phyloP scores from a whole-genome alignment of 1,140 invertebrate genomes.

The Drosophila baimaii region DNA sequence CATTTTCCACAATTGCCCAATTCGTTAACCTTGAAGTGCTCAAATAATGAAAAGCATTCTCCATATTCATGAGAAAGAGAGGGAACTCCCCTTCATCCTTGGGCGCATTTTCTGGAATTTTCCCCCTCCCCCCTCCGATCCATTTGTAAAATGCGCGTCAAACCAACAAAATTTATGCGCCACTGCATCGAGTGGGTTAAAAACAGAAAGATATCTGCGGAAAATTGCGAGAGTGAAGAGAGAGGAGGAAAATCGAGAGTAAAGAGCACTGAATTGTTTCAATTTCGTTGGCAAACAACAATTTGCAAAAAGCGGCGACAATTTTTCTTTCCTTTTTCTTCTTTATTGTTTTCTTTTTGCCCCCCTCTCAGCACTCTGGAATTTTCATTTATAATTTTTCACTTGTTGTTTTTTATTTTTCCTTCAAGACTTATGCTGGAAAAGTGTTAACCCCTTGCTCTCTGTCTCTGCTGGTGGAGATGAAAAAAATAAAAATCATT shows the following conservation, averaged over 20 bases:
- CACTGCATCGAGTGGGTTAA: slow-evolving; percentile 57
- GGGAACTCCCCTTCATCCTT: not conserved
- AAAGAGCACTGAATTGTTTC: slow-evolving; percentile 66
- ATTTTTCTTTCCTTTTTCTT: slow-evolving; percentile 31
- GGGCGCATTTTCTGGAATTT: not conserved
- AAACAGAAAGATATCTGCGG: not conserved
- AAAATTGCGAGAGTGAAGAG: slow-evolving; percentile 10
- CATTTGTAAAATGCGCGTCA: slow-evolving; percentile 39
- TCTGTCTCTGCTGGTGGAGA: slow-evolving; percentile 3
- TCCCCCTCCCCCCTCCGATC: not conserved
- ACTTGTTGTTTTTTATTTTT: slow-evolving; percentile 5
- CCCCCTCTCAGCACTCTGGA: slow-evolving; percentile 47
- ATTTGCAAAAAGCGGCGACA: slow-evolving; percentile 70
- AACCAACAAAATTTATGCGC: slow-evolving; percentile 65
- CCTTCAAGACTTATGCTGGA: slow-evolving; percentile 55
- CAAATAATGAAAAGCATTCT: slow-evolving; percentile 45
- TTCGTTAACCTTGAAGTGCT: slow-evolving; percentile 51
- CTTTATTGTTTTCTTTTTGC: not conserved
- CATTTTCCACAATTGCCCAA: slow-evolving; percentile 31
- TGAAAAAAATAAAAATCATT: slow-evolving; percentile 61
- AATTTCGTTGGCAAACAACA: slow-evolving; percentile 74
- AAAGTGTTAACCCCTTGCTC: slow-evolving; percentile 39
- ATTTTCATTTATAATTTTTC: slow-evolving; percentile 79
- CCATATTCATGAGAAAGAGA: not conserved
- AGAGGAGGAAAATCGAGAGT: slow-evolving; percentile 27